phyloP scores from a whole-genome alignment of 2,888 invertebrate genomes.

The Drosophila bunnanda region DNA sequence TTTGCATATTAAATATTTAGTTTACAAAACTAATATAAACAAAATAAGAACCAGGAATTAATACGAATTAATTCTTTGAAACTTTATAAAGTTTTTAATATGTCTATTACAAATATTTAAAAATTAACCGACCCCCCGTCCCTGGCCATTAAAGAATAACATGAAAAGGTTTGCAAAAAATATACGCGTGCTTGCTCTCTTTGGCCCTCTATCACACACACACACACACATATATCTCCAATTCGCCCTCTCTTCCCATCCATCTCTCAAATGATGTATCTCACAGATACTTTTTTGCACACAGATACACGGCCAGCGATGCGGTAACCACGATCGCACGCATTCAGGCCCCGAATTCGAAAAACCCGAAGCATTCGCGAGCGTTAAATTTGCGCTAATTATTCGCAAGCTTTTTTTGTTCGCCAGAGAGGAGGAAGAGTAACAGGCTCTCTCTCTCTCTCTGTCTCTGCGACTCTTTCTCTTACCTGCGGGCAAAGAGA shows the following conservation, averaged over 20 bases:
- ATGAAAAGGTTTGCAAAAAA: slow-evolving; percentile 22
- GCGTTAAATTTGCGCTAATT: slow-evolving; percentile 78
- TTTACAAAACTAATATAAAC: too few species aligned
- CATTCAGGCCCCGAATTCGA: slow-evolving; percentile 52
- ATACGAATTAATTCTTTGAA: too few species aligned
- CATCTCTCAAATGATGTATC: slow-evolving; percentile 48
- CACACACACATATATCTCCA: not conserved
- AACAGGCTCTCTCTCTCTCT: not conserved
- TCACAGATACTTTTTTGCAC: slow-evolving; percentile 48
- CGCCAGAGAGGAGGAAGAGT: slow-evolving; percentile 2
- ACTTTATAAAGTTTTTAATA: too few species aligned
- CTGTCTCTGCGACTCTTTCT: slow-evolving; percentile 21
- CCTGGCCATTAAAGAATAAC: not conserved
- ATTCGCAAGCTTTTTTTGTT: slow-evolving; percentile 66
- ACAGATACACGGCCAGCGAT: slow-evolving; percentile 35
- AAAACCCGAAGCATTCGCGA: slow-evolving; percentile 48
- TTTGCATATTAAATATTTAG: too few species aligned
- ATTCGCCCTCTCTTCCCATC: not conserved
- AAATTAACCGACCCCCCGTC: not conserved
- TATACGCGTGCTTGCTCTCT: slow-evolving; percentile 8
- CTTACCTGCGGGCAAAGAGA: slow-evolving; percentile 46
- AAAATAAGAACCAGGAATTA: too few species aligned
- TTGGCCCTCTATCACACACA: slow-evolving; percentile 6
- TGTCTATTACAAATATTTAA: not conserved
- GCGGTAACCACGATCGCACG: slow-evolving; percentile 64